A percentile compares a stretch with the other conserved stretches of the same genome.
Conservation (phyloP, 2,888 invertebrate genomes). For the Halocaridina rubra region DNA sequence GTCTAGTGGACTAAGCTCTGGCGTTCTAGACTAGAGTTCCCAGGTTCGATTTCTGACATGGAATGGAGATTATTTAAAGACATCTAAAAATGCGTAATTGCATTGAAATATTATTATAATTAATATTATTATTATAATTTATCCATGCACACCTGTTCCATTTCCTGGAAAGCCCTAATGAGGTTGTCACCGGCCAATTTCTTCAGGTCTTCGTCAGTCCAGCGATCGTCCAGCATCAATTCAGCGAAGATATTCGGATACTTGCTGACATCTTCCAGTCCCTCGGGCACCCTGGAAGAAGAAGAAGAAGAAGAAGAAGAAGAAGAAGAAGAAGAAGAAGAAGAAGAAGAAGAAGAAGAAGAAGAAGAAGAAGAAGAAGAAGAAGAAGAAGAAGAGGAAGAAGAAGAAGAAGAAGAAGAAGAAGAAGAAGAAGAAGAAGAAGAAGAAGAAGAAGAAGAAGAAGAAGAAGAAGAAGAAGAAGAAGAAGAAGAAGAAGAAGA, state of each 20-base stretch:
- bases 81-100: no score
- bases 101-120: no score
- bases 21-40: no score
- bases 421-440: not conserved
- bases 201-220: constrained; percentile 82
- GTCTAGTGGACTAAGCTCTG: no score
- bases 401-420: not conserved
- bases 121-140: no score
- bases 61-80: no score
- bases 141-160: constrained; percentile 74
- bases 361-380: not conserved
- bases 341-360: not conserved
- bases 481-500: no score
- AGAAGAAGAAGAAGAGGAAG: not conserved
- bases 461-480: not conserved
- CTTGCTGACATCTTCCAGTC: constrained; percentile 83
- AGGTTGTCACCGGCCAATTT: constrained; percentile 83
- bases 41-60: no score
- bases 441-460: not conserved
- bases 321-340: not conserved
- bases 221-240: constrained; percentile 79
- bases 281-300: constrained; percentile 79
- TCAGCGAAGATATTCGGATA: constrained; percentile 84
- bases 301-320: not conserved
- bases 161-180: constrained; percentile 77